Base-by-base conservation (phyloP, 2,888 invertebrate genomes). In the Caenorhabditis sinica region DNA sequence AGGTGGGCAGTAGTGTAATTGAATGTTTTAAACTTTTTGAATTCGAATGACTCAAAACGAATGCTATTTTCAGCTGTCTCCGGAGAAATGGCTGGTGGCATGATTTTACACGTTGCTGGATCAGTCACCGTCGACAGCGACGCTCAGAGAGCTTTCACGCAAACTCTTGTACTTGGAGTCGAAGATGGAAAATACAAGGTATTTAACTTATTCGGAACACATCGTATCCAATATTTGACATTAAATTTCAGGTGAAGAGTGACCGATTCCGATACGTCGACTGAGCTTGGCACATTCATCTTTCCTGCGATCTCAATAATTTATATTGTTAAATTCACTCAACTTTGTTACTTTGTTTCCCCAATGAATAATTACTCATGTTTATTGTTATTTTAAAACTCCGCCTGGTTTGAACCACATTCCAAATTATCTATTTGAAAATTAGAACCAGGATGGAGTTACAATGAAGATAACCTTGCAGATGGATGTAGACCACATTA, bases 221-320 rank as follows among this genome's bases (percentile, higher is more conserved):
- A 28, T n/a, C 20, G n/a, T n/a, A 4, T 15, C 23, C 20, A 53
- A 20, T 23, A 20, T 71, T 28, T 43, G 5, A 1, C n/a, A 20
- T 60, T 36, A 20, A 25, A 25, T 84, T 88, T 65, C 79, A 89
- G 89, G 83, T 89, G 33, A 87, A 86, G 69, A 85, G 84, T 80
- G 86, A 88, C 40, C 86, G 88, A n/a, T 89, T 89, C 84, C 89
- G 89, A 20, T 89, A 89, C 53, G 80, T 89, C 56, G 89, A 89
- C 65, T 89, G 63, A 89, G 40, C 2, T 15, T 23, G 8, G 49
- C 17, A 65, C 15, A n/a, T 65, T 25, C 15, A n/a, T 6, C 30
- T 30, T 6, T 5, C n/a, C 30, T 33, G 11, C 15, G 60, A 73
- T 73, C 61, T 61, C 45, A 5, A 11, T 60, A 6, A 45, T 60